These are phyloP conservation scores for Polylopha cassiicola DNA, from an alignment of 2,888 invertebrate species.

Conservation along the genomic window DNA sequence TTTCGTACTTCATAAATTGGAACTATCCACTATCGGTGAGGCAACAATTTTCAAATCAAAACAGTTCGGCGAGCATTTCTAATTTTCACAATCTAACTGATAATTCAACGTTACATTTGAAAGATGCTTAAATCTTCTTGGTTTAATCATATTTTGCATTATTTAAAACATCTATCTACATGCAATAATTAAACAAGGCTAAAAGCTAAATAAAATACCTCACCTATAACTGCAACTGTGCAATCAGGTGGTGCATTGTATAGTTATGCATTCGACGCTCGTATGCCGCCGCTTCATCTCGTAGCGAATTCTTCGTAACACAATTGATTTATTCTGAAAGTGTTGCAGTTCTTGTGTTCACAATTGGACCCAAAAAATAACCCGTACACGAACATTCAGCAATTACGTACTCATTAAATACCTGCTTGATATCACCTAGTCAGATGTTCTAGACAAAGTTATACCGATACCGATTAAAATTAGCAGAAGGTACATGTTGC, in stretches of 20 bases:
- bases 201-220: constrained; percentile 4
- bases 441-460: too few species aligned
- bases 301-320: not conserved
- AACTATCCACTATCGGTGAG: constrained; percentile 75
- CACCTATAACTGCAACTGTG: not conserved
- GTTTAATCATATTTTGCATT: constrained; percentile 10
- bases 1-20: constrained; percentile 69
- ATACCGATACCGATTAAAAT: too few species aligned
- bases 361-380: too few species aligned
- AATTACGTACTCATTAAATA: too few species aligned
- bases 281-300: constrained; percentile 9
- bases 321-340: not conserved
- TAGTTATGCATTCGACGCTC: constrained; percentile 6
- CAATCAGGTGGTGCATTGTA: constrained; percentile 1
- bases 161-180: constrained; percentile 23
- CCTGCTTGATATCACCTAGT: too few species aligned
- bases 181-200: constrained; percentile 5
- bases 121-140: constrained; percentile 47
- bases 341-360: constrained; percentile 1
- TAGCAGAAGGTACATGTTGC: too few species aligned
- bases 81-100: constrained; percentile 62
- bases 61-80: constrained; percentile 58
- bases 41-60: constrained; percentile 71
- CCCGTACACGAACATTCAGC: too few species aligned
- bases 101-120: constrained; percentile 39